Base-by-base conservation (phyloP, 53 echinoderm and acorn worm genomes). In the Paracentrotus lividus region DNA sequence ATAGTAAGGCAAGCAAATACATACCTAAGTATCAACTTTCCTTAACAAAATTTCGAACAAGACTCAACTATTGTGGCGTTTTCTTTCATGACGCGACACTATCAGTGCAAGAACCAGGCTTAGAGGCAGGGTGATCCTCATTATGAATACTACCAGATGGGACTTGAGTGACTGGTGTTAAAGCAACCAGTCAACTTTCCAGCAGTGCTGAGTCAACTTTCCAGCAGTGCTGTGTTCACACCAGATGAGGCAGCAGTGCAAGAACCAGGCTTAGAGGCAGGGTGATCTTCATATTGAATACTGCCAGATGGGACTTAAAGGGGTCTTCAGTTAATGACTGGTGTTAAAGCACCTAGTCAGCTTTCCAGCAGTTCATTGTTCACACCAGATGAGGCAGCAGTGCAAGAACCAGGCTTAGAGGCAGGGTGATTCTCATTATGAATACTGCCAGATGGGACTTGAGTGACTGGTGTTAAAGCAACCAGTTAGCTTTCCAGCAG, bases 281-380 rank as follows among this genome's bases (percentile, higher is more conserved):
- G 26, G 64, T 64, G 27, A 64, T 27, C 72, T 20, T 36, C 21
- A 40, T 72, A 16, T 38, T 72, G 72, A 18, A 72, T 72, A 72
- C 72, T 40, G 72, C 38, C 72, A 72, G 72, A 72, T 38, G 40
- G 40, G 72, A 72, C 72, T 21, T 72, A 40, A n/a, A 72, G 72
- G 72, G 72, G 40, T 72, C 40, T 16, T 7, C 72, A 38, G 4
- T 72, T 16, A 72, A 26, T 68, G 33, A 68, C 33, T 68, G 68
- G 36, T 68, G 68, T 68, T 68, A 33, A 68, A 68, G 68, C 12
- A 33, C 68, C 68, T 15, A 34, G 68, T 68, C 27, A 27, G 65
- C 65, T 18, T 29, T 65, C 65, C 68, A 68, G 36, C 60, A 34
- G 14, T 10, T 16, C 36, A 34, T 33, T 68, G 68, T 68, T 68